Percentiles rank a stretch among this genome's conserved stretches.
phyloP scores from a whole-genome alignment of 1,140 invertebrate species.

The Hermetia illucens region DNA sequence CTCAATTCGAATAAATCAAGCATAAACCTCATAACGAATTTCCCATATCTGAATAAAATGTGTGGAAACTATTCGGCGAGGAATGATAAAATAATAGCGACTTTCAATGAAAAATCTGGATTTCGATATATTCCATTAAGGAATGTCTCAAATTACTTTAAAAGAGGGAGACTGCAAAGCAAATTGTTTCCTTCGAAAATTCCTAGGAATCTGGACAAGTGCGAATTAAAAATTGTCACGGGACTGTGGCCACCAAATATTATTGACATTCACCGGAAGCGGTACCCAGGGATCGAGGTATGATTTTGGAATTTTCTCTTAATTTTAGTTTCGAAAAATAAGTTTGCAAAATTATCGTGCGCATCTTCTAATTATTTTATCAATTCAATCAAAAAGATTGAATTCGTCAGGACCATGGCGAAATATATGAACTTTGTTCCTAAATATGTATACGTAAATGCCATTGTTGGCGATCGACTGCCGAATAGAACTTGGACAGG shows the following conservation, averaged over 20 bases:
- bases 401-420: neutral
- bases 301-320: neutral
- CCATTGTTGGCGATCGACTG: neutral
- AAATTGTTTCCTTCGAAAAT: neutral
- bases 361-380: no score
- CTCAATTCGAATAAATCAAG: no score
- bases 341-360: no score
- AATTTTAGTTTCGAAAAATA: no score
- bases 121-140: neutral
- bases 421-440: neutral
- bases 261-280: neutral
- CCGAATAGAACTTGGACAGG: neutral
- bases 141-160: neutral
- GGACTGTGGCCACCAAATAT: neutral
- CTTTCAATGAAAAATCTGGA: neutral
- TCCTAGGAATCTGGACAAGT: neutral
- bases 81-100: neutral
- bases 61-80: neutral
- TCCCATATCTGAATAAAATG: no score
- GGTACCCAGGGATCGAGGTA: neutral
- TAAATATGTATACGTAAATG: neutral
- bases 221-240: neutral
- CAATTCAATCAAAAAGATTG: no score
- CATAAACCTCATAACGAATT: no score
- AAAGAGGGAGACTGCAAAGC: neutral